phyloP scores from a whole-genome alignment of 2,888 invertebrate genomes.

The Limnephilus lunatus region DNA sequence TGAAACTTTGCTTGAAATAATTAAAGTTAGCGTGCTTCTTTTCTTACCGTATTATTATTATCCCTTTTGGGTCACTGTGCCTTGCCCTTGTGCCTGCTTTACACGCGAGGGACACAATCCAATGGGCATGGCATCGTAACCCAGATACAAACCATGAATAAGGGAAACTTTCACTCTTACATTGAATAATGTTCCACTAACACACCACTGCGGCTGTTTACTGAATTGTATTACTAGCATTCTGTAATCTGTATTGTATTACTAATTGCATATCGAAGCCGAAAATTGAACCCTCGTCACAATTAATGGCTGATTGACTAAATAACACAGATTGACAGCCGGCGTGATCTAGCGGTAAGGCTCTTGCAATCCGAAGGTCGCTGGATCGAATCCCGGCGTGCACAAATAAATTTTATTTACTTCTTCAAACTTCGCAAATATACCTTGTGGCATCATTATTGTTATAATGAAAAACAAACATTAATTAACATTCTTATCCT shows the following conservation, averaged over 20 bases:
- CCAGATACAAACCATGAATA: not conserved
- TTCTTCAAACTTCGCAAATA: no score
- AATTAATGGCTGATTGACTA: not conserved
- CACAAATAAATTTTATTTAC: no score
- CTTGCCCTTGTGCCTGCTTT: not conserved
- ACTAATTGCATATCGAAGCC: not conserved
- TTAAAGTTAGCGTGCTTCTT: not conserved
- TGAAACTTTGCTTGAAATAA: not conserved
- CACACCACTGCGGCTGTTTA: not conserved
- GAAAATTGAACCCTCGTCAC: not conserved
- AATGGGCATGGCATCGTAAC: not conserved
- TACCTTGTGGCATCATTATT: no score
- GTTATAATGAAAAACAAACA: no score
- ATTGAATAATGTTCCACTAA: not conserved
- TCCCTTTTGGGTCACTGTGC: not conserved
- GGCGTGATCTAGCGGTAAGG: no score
- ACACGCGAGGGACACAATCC: not conserved
- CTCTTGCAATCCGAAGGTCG: no score
- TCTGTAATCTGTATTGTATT: not conserved
- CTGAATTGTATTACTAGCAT: no score
- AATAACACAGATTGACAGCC: not conserved
- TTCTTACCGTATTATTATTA: not conserved
- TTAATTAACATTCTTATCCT: no score
- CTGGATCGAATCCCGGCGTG: no score
- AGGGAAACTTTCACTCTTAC: not conserved